Evolutionary conservation across 2,113 vertebrate species (phyloP).

Genomic region (Phyllopteryx taeniolatus): DNA sequence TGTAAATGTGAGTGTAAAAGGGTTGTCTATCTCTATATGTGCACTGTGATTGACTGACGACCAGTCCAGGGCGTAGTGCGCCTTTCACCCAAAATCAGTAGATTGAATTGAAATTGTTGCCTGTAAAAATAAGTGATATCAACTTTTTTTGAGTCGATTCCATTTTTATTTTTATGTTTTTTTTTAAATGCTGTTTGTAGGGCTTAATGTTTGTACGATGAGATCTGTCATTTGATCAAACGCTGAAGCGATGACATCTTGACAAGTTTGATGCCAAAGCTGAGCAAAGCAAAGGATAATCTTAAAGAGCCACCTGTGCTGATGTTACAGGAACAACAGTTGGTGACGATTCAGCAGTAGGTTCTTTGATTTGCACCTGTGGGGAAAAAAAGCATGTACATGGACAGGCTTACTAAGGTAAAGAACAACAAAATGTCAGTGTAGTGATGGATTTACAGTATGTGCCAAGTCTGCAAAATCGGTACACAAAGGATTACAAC

Average conservation of each 20-base stretch:
- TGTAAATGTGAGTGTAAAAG: not conserved
- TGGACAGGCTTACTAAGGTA: conserved; percentile 41
- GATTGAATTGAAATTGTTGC: not conserved
- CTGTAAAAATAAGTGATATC: not conserved
- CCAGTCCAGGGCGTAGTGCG: not conserved
- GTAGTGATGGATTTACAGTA: conserved; percentile 36
- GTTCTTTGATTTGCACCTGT: conserved; percentile 67
- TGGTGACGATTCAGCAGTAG: conserved; percentile 52
- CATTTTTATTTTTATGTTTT: not conserved
- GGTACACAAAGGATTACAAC: conserved; percentile 43
- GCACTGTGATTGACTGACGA: not conserved
- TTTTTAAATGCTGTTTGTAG: not conserved
- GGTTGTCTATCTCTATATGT: not conserved
- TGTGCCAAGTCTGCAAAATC: conserved; percentile 31
- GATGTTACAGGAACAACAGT: conserved; percentile 50
- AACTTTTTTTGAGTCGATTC: conserved; percentile 5
- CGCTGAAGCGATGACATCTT: conserved; percentile 24
- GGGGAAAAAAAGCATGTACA: conserved; percentile 7
- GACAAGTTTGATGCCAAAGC: conserved; percentile 43
- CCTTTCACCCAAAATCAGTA: no score
- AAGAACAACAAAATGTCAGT: conserved; percentile 56
- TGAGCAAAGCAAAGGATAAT: conserved; percentile 24
- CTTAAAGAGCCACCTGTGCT: conserved; percentile 43
- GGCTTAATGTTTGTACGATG: conserved; percentile 20
- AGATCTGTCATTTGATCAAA: conserved; percentile 10